Evolutionary conservation across 2,113 vertebrate genomes (phyloP).

Genomic region (Corythornis madagascariensis): DNA sequence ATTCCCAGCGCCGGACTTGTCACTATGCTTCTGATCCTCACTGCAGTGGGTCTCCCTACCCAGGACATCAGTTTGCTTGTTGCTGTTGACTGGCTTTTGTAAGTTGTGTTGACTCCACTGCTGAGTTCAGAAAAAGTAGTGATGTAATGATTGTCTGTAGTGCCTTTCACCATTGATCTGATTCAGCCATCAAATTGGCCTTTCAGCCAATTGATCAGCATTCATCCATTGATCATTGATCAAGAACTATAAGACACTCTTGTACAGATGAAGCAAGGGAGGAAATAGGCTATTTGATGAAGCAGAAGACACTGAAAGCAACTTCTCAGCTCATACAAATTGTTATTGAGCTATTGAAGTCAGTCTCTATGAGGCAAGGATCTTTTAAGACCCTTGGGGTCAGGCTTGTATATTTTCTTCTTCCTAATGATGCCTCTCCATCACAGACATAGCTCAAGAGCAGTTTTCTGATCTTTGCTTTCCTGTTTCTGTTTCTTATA

Average conservation of each 20-base stretch:
- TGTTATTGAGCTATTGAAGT: neutral
- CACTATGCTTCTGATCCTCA: constrained; percentile 98
- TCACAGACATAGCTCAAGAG: neutral
- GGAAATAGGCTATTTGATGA: neutral
- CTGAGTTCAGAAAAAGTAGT: neutral
- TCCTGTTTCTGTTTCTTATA: neutral
- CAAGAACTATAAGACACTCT: neutral
- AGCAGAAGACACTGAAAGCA: neutral
- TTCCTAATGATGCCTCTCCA: neutral
- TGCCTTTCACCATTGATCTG: neutral
- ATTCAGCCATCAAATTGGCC: too few species aligned
- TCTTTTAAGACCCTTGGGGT: neutral
- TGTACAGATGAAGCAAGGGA: neutral
- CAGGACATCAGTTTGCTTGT: constrained; percentile 98
- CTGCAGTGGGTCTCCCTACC: constrained; percentile 94
- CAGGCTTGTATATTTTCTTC: neutral
- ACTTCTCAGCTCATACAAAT: neutral
- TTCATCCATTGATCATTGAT: too few species aligned
- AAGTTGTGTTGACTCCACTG: constrained; percentile 70
- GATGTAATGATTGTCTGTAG: neutral
- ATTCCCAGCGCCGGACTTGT: constrained; percentile 97
- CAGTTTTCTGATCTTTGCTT: neutral
- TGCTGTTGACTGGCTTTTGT: constrained; percentile 99
- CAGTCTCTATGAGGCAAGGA: neutral
- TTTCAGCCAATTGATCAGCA: too few species aligned